phyloP scores from a whole-genome alignment of 2,113 vertebrate genomes.

The Rhea americana region DNA sequence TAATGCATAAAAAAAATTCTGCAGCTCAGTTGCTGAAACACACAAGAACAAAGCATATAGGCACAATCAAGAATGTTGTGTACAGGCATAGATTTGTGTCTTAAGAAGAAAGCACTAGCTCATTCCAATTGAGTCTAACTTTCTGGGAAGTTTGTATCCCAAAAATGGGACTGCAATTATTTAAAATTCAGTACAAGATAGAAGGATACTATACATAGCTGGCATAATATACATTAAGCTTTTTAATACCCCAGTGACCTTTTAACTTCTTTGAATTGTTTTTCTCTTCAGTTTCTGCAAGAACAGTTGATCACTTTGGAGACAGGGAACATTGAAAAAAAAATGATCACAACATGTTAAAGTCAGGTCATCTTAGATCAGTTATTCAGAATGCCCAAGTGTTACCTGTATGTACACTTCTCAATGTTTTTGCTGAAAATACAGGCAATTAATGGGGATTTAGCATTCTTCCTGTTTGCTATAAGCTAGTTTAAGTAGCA shows the following conservation, averaged over 20 bases:
- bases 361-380: background rate
- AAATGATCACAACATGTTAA: background rate
- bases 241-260: background rate
- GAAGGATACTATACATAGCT: background rate
- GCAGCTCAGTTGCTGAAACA: background rate
- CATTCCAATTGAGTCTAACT: background rate
- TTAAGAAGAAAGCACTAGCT: background rate
- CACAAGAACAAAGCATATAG: slow-evolving; percentile 19
- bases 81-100: background rate
- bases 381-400: background rate
- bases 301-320: background rate
- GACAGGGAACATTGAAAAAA: background rate
- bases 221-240: background rate
- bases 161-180: background rate
- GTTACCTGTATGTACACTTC: background rate
- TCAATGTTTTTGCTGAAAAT: background rate
- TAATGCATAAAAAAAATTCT: background rate
- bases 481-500: background rate
- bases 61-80: background rate
- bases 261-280: background rate
- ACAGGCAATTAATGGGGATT: background rate
- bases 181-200: background rate
- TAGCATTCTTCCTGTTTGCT: background rate
- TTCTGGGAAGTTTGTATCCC: background rate
- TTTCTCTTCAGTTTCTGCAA: background rate